Evolutionary conservation across 2,888 invertebrate genomes (phyloP).

Genomic region (Thera britannica): DNA sequence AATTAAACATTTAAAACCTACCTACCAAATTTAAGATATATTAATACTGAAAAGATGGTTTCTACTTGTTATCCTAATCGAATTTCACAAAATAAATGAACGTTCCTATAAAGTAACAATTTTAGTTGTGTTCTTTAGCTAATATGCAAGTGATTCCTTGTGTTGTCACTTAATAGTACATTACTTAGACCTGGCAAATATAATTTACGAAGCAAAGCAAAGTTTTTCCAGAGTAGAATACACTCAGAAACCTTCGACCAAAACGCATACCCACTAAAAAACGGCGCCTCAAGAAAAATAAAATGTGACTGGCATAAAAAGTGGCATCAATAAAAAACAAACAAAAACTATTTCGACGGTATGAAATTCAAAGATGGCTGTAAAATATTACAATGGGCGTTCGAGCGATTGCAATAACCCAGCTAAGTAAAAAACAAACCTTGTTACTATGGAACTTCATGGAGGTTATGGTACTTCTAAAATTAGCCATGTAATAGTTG

Average conservation of each 20-base stretch:
- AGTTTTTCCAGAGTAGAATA: background rate
- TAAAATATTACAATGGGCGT: conserved; percentile 54
- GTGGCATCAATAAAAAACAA: conserved; percentile 46
- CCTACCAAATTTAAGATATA: no score
- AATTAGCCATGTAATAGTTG: conserved; percentile 62
- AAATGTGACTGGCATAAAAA: conserved; percentile 69
- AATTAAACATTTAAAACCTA: no score
- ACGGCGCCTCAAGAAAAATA: conserved; percentile 69
- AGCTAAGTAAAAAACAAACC: conserved; percentile 38
- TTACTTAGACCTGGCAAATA: no score
- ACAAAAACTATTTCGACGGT: conserved; percentile 59
- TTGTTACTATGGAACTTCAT: conserved; percentile 49
- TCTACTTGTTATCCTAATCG: no score
- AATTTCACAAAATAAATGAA: no score
- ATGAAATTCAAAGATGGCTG: conserved; percentile 67
- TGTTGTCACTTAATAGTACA: no score
- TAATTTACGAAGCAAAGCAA: background rate
- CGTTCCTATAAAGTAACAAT: no score
- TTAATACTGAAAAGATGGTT: no score
- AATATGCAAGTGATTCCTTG: no score
- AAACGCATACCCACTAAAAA: conserved; percentile 48
- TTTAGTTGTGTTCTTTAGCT: no score
- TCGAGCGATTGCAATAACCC: conserved; percentile 51
- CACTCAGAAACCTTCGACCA: background rate
- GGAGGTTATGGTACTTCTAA: conserved; percentile 47